A percentile compares a stretch with the other conserved stretches of the same genome.
Evolutionary conservation across 2,888 invertebrate genomes (phyloP).

Genomic region (Drosophila nigricruria): DNA sequence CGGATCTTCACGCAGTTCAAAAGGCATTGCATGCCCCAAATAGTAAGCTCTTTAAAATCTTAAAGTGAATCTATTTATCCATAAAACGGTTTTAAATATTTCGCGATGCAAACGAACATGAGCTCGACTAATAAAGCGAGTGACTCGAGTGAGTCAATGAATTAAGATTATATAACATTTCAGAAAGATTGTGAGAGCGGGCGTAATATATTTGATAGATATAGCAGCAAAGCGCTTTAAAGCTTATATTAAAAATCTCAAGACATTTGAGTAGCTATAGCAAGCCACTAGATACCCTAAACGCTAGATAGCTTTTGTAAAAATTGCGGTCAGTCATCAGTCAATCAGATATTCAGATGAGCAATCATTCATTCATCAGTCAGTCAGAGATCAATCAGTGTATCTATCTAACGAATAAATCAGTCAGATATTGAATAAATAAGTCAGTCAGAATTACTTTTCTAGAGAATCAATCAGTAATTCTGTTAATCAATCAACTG

Average conservation of each 20-base stretch:
- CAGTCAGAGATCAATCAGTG: too few relatives aligned
- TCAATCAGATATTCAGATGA: background rate
- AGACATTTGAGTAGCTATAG: background rate
- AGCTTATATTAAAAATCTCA: background rate
- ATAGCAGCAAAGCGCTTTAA: background rate
- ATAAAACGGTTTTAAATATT: conserved; percentile 13
- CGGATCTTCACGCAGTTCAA: conserved; percentile 13
- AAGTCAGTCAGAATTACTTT: background rate
- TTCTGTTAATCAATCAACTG: background rate
- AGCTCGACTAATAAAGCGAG: background rate
- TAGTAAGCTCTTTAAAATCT: background rate
- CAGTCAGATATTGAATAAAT: too few relatives aligned
- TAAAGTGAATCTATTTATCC: background rate
- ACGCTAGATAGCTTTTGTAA: too few relatives aligned
- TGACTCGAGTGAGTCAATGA: background rate
- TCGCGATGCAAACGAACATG: background rate
- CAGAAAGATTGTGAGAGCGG: too few relatives aligned
- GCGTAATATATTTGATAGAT: background rate
- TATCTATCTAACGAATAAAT: too few relatives aligned
- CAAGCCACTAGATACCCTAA: background rate
- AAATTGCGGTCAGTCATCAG: background rate
- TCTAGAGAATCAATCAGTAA: too few relatives aligned
- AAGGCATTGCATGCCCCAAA: background rate
- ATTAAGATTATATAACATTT: background rate
- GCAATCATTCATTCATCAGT: background rate